phyloP scores from a whole-genome alignment of 2,113 vertebrate genomes.

The Neodontobutis hainanensis region DNA sequence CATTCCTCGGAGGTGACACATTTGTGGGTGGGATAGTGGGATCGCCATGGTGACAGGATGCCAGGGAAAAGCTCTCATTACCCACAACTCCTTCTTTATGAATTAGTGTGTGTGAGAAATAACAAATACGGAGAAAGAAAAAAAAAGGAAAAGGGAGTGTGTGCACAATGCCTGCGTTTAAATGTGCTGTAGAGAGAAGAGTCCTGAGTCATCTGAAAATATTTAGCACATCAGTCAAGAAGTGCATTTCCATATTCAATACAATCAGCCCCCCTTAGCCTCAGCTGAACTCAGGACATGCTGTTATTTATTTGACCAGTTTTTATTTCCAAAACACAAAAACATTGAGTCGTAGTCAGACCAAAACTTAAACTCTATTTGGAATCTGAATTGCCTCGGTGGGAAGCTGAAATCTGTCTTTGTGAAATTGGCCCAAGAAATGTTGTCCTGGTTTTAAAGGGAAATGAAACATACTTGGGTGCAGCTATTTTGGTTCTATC shows the following conservation, averaged over 20 bases:
- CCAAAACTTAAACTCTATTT: too few relatives aligned
- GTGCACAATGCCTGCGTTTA: background rate
- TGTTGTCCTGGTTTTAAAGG: constrained; percentile 7
- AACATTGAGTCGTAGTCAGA: too few relatives aligned
- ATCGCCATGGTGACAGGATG: constrained; percentile 64
- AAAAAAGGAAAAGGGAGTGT: constrained; percentile 38
- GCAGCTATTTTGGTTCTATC: constrained; percentile 56
- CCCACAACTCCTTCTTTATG: constrained; percentile 49
- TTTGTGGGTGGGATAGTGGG: constrained; percentile 63
- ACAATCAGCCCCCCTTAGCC: too few relatives aligned
- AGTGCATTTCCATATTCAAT: background rate
- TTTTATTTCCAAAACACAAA: too few relatives aligned
- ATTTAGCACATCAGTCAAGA: background rate
- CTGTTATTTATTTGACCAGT: too few relatives aligned
- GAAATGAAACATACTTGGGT: constrained; percentile 32
- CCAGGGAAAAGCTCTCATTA: constrained; percentile 61
- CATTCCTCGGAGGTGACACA: constrained; percentile 74
- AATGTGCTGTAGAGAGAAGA: constrained; percentile 1
- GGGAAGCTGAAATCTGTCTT: background rate
- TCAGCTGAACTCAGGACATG: too few relatives aligned
- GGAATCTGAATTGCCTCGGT: too few relatives aligned
- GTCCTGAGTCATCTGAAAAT: constrained; percentile 28
- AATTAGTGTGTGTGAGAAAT: constrained; percentile 22
- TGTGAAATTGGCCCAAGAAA: background rate
- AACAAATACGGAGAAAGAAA: constrained; percentile 21